Conservation (phyloP, 92 coral and sea anemone genomes). For the Diadumene lineata region DNA sequence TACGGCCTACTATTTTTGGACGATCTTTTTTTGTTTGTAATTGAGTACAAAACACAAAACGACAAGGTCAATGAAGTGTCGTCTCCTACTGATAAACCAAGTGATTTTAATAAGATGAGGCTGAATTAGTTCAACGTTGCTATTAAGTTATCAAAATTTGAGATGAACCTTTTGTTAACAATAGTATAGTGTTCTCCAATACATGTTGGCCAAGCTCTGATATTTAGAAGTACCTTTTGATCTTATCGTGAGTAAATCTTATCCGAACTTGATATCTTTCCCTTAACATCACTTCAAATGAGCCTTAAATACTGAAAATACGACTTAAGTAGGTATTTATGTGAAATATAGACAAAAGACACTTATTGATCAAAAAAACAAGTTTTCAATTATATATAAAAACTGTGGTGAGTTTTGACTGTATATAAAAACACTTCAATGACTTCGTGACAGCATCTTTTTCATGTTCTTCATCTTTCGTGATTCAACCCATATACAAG, state of each 20-base stretch:
- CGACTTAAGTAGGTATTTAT: background rate
- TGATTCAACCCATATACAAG: too few relatives aligned
- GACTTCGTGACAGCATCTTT: too few relatives aligned
- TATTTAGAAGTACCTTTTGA: slow-evolving; percentile 26
- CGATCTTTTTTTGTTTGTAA: background rate
- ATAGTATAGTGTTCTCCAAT: background rate
- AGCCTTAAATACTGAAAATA: slow-evolving; percentile 5
- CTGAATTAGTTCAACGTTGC: background rate
- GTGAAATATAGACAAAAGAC: background rate
- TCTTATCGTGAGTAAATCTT: slow-evolving; percentile 1
- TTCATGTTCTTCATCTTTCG: too few relatives aligned
- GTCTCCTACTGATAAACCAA: slow-evolving; percentile 8
- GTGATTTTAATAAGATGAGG: slow-evolving; percentile 6
- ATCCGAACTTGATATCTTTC: background rate
- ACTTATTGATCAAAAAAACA: too few relatives aligned
- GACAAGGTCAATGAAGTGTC: background rate
- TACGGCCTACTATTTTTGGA: slow-evolving; percentile 1
- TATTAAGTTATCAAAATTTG: slow-evolving; percentile 1
- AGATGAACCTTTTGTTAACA: slow-evolving; percentile 6
- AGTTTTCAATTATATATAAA: too few relatives aligned
- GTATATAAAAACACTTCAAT: too few relatives aligned
- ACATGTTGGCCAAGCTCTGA: background rate
- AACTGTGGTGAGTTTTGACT: too few relatives aligned
- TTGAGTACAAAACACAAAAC: background rate
- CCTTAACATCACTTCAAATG: slow-evolving; percentile 14